A percentile compares a stretch with the other conserved stretches of the same genome.
phyloP scores from a whole-genome alignment of 2,888 invertebrate genomes.

The Drosophila mayaguana region DNA sequence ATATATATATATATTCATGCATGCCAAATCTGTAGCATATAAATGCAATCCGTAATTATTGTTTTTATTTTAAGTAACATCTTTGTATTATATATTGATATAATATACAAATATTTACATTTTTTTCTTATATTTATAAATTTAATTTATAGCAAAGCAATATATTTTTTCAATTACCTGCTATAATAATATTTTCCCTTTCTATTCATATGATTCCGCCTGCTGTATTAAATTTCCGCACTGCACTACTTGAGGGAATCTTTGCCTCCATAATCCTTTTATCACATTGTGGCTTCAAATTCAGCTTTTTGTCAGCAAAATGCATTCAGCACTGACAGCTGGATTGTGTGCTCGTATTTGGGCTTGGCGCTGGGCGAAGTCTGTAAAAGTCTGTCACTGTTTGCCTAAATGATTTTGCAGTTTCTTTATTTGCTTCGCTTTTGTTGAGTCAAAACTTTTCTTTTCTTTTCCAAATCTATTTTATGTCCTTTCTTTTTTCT shows the following conservation, averaged over 20 bases:
- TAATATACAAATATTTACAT: too few species aligned
- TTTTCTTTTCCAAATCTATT: constrained; percentile 11
- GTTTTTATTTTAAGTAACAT: too few species aligned
- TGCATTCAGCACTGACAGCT: constrained; percentile 12
- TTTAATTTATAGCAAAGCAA: too few species aligned
- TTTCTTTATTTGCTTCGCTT: constrained; percentile 55
- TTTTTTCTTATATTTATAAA: too few species aligned
- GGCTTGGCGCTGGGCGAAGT: constrained; percentile 40
- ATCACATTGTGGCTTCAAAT: background rate
- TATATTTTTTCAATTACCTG: background rate
- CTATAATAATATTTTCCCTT: too few species aligned
- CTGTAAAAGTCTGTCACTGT: constrained; percentile 74
- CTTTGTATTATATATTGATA: too few species aligned
- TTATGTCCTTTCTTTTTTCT: constrained; percentile 20
- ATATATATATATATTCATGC: too few species aligned
- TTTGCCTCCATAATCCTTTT: background rate
- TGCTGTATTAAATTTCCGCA: background rate
- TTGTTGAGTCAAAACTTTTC: constrained; percentile 46
- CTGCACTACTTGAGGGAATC: background rate
- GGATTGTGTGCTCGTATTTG: constrained; percentile 18
- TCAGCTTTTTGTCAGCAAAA: background rate
- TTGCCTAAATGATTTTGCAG: constrained; percentile 78
- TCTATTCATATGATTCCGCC: background rate
- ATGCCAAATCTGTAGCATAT: too few species aligned
- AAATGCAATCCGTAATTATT: too few species aligned